phyloP scores from a whole-genome alignment of 2,113 vertebrate species.

The Amphilophus citrinellus region DNA sequence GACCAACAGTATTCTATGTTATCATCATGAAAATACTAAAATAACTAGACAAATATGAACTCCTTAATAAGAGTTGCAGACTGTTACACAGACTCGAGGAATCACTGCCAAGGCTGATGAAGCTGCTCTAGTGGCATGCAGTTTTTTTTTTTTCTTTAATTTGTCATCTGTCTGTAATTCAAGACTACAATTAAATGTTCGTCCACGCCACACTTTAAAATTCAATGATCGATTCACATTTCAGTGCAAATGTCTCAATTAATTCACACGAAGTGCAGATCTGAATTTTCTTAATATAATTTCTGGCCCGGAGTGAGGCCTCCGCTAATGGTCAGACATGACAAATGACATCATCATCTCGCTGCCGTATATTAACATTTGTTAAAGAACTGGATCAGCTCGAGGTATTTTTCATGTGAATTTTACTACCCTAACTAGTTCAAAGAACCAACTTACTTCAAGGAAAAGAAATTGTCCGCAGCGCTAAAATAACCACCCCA shows the following conservation, averaged over 20 bases:
- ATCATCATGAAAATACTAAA: not conserved
- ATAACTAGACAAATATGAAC: not conserved
- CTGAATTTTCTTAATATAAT: constrained; percentile 48
- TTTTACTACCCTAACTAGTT: constrained; percentile 55
- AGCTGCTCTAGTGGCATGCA: not conserved
- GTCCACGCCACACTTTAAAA: not conserved
- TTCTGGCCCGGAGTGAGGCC: constrained; percentile 41
- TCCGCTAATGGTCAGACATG: constrained; percentile 45
- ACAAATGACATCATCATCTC: constrained; percentile 60
- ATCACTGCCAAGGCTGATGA: not conserved
- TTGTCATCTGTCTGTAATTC: not conserved
- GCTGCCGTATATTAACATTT: constrained; percentile 48
- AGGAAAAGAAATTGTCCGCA: constrained; percentile 21
- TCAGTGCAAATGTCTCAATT: constrained; percentile 32
- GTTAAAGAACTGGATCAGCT: constrained; percentile 47
- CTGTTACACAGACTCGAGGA: not conserved
- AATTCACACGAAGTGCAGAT: constrained; percentile 21
- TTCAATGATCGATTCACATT: constrained; percentile 27
- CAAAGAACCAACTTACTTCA: constrained; percentile 40
- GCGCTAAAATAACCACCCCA: not conserved
- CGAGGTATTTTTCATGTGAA: constrained; percentile 37
- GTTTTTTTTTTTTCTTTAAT: not conserved
- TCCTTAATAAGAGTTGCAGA: not conserved
- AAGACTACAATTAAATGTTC: not conserved
- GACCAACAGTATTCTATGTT: not conserved